Base-by-base conservation (phyloP, 2,113 vertebrate genomes). In the Malurus elegans region DNA sequence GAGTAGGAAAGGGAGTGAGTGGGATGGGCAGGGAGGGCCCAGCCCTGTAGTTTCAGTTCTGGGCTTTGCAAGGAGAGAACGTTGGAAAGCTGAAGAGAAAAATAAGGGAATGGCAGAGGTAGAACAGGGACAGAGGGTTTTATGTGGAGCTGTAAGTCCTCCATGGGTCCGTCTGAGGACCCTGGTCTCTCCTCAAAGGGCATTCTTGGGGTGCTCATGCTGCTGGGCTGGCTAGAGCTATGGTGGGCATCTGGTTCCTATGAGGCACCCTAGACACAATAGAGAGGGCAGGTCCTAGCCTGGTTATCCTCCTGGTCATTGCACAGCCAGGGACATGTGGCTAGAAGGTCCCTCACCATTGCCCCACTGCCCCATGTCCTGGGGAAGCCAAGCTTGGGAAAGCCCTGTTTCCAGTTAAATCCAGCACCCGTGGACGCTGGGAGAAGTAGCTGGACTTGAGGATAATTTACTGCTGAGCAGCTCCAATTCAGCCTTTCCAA, bases 31-130 rank as follows among this genome's bases (percentile, higher is more conserved):
- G 51, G 24, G 67, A 88, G n/a, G 25, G 62, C 64, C 47, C 79
- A 86, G 72, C 71, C 79, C 71, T 93, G 79, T 57, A 42, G 95
- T 93, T 95, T 95, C 89, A 79, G 85, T 92, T 93, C 91, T 91
- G 38, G 54, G 56, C 96, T 97, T 96, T 96, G 93, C 96, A 96
- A 96, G 85, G 79, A 40, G 48, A 92, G 74, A 94, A 53, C 73
- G 92, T 91, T 87, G 84, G 91, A 95, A 95, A 95, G 65, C 40
- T 9, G 1, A 79, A 86, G 40, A 92, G 12, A 51, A 92, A 94
- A 93, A 90, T 65, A 90, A 88, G 79, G 86, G 93, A 96, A 92
- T 29, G 0, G n/a, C 6, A 26, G 88, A 93, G 48, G 31, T 64
- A 72, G 67, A 40, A 74, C 14, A 28, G 48, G 79, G 36, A 70